phyloP scores from a whole-genome alignment of 2,888 invertebrate genomes.

The Synergus itoensis region DNA sequence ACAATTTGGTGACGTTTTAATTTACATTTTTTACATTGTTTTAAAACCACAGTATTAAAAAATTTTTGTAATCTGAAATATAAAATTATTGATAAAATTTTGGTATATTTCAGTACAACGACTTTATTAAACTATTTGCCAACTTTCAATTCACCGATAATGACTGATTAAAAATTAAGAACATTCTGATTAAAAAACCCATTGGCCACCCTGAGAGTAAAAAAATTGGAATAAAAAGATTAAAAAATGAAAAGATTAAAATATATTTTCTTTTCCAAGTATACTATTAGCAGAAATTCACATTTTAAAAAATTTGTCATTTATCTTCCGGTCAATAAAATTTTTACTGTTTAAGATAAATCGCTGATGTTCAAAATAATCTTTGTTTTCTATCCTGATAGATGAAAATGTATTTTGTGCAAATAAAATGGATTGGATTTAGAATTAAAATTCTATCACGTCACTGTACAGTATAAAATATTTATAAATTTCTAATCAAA shows the following conservation, averaged over 20 bases:
- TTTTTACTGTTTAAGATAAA: neutral
- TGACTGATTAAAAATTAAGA: neutral
- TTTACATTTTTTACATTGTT: too few relatives aligned
- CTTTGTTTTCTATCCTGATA: too few relatives aligned
- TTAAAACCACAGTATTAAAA: too few relatives aligned
- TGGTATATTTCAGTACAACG: too few relatives aligned
- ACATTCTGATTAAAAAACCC: neutral
- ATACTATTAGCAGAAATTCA: neutral
- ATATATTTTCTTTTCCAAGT: too few relatives aligned
- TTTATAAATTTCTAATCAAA: neutral
- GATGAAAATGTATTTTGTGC: too few relatives aligned
- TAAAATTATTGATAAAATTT: too few relatives aligned
- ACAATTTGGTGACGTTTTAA: too few relatives aligned
- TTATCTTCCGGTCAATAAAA: neutral
- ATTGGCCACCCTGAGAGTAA: neutral
- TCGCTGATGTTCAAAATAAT: too few relatives aligned
- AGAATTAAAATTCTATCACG: neutral
- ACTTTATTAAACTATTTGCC: too few relatives aligned
- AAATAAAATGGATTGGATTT: neutral
- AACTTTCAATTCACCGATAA: neutral
- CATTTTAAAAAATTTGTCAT: neutral
- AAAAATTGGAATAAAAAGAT: neutral
- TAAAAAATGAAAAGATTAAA: too few relatives aligned
- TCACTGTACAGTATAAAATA: neutral
- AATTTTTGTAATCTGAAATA: too few relatives aligned